Evolutionary conservation across 2,113 vertebrate genomes (phyloP).

Genomic region (Apaloderma vittatum): DNA sequence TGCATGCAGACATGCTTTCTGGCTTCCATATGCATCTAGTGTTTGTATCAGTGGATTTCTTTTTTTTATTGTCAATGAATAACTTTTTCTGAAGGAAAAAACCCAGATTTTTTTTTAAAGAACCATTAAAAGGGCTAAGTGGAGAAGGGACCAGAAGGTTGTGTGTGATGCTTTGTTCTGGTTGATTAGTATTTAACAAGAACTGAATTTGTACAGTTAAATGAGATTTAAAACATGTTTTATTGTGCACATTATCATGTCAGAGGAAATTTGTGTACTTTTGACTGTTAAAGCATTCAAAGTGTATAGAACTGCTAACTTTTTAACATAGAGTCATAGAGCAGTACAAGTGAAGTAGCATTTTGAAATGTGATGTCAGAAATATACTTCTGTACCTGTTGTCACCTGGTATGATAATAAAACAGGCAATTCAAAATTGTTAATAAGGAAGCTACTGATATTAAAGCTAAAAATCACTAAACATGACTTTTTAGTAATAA

Average conservation of each 20-base stretch:
- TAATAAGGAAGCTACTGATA: neutral
- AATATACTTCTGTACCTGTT: neutral
- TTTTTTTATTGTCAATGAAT: neutral
- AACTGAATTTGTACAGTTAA: slow-evolving; percentile 17
- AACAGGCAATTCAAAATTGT: neutral
- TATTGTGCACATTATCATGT: neutral
- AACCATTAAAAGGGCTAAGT: neutral
- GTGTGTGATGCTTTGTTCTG: neutral
- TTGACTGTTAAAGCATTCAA: neutral
- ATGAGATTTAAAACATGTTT: neutral
- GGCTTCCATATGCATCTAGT: neutral
- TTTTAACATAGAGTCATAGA: neutral
- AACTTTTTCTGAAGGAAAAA: neutral
- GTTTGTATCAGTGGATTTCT: neutral
- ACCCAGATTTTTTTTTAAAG: neutral
- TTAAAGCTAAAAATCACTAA: slow-evolving; percentile 27
- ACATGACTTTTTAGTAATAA: neutral
- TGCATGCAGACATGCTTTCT: neutral
- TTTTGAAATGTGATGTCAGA: neutral
- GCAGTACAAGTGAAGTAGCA: neutral
- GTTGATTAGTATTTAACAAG: slow-evolving; percentile 37
- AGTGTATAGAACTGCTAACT: neutral
- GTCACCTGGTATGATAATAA: neutral
- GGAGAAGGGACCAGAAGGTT: neutral
- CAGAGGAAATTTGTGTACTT: slow-evolving; percentile 17